Base-by-base conservation (phyloP, 92 coral and sea anemone species). In the Scolanthus callimorphus region DNA sequence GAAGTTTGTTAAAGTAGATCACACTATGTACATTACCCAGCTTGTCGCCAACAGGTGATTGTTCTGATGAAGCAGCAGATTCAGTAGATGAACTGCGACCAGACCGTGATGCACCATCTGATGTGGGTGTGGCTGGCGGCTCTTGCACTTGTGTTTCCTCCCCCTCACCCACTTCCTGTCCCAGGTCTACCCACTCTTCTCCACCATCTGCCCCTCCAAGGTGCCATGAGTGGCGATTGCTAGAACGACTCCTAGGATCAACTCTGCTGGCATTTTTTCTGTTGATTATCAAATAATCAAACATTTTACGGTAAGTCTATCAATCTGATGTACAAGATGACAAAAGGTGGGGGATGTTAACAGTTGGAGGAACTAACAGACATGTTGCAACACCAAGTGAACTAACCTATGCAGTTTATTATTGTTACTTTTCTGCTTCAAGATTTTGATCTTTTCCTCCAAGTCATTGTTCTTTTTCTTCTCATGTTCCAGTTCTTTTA, bases 141-240 rank as follows among this genome's bases (percentile, higher is more conserved):
- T n/a, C n/a, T n/a, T n/a, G n/a, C n/a, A n/a, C 4, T 4, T 65
- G 65, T 37, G 50, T n/a, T 3, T 25, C 31, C 2, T 49, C 45
- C 20, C 27, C 51, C 37, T 59, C 30, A 57, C 19, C 17, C 8
- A 6, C 52, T 11, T 43, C 65, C n/a, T 52, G 51, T 0, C 69
- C 69, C n/a, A 82, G 49, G 51, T 86, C 80, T 3, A 82, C 85
- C 95, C 95, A 86, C 0, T 86, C 95, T 25, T 77, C 89, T 4
- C 41, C 52, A n/a, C 27, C 31, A 45, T 49, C 60, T 20, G 57
- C 73, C 41, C 58, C 55, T 3, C 50, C 47, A 2, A 53, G n/a
- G 29, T 51, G 22, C 34, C 67, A 60, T 0, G 78, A 68, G 12
- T 48, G 60, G 26, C 65, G 59, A 19, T 64, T 71, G 20, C 48